These are phyloP conservation scores for Chloromyia formosa DNA, from an alignment of 2,888 invertebrate species.

Conservation along the genomic window DNA sequence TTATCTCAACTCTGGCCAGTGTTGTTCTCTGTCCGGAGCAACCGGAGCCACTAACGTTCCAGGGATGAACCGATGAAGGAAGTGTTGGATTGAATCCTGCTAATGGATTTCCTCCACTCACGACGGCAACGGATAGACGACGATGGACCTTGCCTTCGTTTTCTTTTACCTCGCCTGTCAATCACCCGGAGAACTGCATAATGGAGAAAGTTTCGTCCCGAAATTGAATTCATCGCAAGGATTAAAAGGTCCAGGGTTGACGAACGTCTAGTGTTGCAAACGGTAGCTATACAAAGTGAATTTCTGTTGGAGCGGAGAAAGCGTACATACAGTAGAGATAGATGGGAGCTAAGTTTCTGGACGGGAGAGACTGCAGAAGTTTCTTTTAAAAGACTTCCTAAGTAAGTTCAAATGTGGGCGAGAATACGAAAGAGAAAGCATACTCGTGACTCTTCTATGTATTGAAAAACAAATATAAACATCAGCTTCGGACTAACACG, in stretches of 20 bases:
- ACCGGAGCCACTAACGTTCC: neutral
- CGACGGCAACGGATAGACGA: slow-evolving; percentile 11
- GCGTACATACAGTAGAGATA: too few species aligned
- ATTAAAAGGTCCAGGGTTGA: slow-evolving; percentile 29
- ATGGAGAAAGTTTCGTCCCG: slow-evolving; percentile 42
- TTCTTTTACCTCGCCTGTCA: slow-evolving; percentile 41
- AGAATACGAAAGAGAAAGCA: too few species aligned
- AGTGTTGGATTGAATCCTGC: neutral
- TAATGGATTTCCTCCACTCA: slow-evolving; percentile 22
- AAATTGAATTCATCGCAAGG: slow-evolving; percentile 41
- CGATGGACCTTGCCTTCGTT: slow-evolving; percentile 25
- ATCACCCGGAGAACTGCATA: slow-evolving; percentile 32
- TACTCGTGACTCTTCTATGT: too few species aligned
- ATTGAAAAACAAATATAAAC: too few species aligned
- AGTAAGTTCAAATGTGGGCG: too few species aligned
- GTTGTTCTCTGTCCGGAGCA: neutral
- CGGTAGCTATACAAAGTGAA: neutral
- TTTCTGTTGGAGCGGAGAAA: too few species aligned
- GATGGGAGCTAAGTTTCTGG: too few species aligned
- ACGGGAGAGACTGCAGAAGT: too few species aligned
- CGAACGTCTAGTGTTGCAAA: neutral
- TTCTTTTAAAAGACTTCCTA: too few species aligned
- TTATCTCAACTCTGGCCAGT: neutral
- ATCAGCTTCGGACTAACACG: too few species aligned
- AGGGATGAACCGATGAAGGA: neutral